phyloP scores from a whole-genome alignment of 2,797 vertebrate species.

The Silurus aristotelis region DNA sequence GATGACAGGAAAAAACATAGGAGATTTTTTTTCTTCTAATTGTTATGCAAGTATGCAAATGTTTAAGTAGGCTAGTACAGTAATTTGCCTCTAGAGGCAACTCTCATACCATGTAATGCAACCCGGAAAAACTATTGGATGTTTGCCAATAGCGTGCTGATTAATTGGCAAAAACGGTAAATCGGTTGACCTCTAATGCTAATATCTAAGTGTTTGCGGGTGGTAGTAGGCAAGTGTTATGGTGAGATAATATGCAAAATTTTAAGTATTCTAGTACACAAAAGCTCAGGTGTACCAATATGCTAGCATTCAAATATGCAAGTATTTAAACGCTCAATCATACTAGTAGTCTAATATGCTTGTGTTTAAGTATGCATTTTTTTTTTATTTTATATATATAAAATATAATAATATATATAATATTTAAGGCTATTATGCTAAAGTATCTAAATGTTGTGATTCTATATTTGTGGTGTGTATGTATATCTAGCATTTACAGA shows the following conservation, averaged over 20 bases:
- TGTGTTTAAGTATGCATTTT: not conserved
- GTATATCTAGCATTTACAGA: slow-evolving; percentile 73
- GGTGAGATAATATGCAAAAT: not conserved
- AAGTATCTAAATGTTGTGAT: not conserved
- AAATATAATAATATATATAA: too few species aligned
- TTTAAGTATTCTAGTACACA: not conserved
- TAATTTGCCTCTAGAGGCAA: too few species aligned
- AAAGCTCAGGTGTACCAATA: not conserved
- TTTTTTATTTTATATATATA: too few species aligned
- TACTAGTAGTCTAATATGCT: not conserved
- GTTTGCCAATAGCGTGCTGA: too few species aligned
- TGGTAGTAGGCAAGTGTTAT: not conserved
- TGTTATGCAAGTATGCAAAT: not conserved
- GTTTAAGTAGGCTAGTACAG: not conserved
- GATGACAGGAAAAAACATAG: not conserved
- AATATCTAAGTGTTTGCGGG: not conserved
- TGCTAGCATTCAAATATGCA: not conserved
- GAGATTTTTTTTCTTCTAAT: not conserved
- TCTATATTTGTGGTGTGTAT: not conserved
- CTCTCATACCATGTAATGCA: too few species aligned
- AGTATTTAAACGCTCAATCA: not conserved
- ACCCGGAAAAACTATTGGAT: too few species aligned
- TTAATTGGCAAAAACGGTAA: too few species aligned
- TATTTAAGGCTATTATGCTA: not conserved
- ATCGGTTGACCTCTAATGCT: too few species aligned